These are phyloP conservation scores for Tapirus indicus DNA, from an alignment of 2,797 vertebrate species.

Conservation along the genomic window DNA sequence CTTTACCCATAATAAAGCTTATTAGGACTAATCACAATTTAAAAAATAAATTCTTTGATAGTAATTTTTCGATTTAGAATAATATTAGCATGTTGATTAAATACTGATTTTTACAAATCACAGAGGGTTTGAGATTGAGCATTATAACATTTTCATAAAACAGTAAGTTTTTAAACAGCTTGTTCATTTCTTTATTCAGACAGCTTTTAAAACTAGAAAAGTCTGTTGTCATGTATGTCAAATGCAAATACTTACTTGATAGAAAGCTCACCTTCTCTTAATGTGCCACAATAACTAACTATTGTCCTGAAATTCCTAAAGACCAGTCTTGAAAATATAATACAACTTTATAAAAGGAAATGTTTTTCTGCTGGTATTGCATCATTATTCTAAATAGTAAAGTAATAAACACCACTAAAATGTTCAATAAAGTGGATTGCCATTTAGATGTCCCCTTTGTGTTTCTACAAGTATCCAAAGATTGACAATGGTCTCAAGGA, in stretches of 20 bases:
- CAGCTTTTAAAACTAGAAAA: not conserved
- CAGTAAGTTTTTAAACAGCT: not conserved
- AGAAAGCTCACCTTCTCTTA: not conserved
- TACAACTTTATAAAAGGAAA: not conserved
- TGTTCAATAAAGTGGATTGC: not conserved
- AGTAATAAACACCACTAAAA: not conserved
- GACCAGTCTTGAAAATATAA: not conserved
- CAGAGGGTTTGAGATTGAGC: not conserved
- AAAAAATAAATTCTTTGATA: not conserved
- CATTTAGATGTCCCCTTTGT: not conserved
- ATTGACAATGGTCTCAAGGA: not conserved
- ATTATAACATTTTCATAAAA: not conserved
- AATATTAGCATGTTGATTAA: not conserved
- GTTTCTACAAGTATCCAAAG: not conserved
- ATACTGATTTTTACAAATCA: slow-evolving; percentile 13
- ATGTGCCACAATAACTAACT: not conserved
- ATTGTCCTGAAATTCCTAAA: not conserved
- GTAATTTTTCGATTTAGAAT: not conserved
- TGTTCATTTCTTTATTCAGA: not conserved
- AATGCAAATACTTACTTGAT: slow-evolving; percentile 29
- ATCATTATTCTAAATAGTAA: not conserved
- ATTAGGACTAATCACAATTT: not conserved
- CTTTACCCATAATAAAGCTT: not conserved
- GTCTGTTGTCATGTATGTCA: not conserved
- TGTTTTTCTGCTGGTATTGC: not conserved